Evolutionary conservation across 2,113 vertebrate species (phyloP).

Genomic region (human): DNA sequence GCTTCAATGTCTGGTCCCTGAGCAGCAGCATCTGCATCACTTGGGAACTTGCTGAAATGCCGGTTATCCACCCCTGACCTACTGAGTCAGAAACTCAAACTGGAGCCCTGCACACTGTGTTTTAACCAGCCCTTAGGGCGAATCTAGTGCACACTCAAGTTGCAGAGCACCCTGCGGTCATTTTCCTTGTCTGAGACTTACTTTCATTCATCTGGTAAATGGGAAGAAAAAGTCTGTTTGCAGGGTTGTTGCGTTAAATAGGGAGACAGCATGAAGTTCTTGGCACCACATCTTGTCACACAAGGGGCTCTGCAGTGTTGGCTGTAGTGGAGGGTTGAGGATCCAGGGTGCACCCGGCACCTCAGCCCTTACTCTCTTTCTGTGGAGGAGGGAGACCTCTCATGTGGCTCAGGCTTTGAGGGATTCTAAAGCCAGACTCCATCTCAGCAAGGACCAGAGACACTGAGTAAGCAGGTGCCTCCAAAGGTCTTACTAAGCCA

Average conservation of each 20-base stretch:
- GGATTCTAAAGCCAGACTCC: not conserved
- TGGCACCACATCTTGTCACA: not conserved
- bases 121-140: not conserved
- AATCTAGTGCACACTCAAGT: rapidly evolving
- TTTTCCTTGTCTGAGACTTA: not conserved
- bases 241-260: not conserved
- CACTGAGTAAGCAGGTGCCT: not conserved
- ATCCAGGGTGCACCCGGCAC: rapidly evolving
- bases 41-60: not conserved
- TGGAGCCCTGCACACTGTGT: not conserved
- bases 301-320: rapidly evolving
- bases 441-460: not conserved
- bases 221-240: not conserved
- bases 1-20: not conserved
- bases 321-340: not conserved
- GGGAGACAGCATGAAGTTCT: not conserved
- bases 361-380: not conserved
- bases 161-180: not conserved
- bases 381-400: not conserved
- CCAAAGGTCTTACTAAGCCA: no score
- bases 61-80: not conserved
- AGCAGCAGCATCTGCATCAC: rapidly evolving
- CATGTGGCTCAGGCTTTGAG: not conserved
- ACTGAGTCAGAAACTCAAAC: not conserved
- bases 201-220: not conserved